Base-by-base conservation (phyloP, 2,888 invertebrate species). In the Diarsia brunnea region DNA sequence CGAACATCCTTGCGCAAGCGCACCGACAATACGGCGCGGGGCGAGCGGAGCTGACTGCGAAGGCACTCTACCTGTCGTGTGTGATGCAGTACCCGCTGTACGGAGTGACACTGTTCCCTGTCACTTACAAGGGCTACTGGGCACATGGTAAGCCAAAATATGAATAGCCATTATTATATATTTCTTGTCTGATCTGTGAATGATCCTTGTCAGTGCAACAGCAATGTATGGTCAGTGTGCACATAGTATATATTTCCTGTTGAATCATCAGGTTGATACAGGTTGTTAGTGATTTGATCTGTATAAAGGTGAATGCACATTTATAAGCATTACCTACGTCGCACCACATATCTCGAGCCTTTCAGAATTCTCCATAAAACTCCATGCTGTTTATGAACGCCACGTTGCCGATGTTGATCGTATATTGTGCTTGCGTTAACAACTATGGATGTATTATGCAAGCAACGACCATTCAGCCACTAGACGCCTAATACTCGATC, bases 11-110 rank as follows among this genome's bases (percentile, higher is more conserved):
- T 67, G 98, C 98, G 2, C 98, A 98, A 95, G 98, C 98, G 5
- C 99, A 99, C 92, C 97, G 98, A 16, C 98, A 98, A 91, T 99
- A 99, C 92, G 99, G 99, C 71, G 98, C 98, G n/a, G 98, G 99
- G 0, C 98, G 99, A 74, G 98, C 98, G 1, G 99, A 99, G 91
- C 95, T 99, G 63, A 98, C 99, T 0, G 98, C 99, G 27, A 99
- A 99, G 95, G 99, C 99, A 38, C 96, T 99, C 84, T 99, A 99
- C 94, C 95, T 99, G 81, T 98, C 99, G 0, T 99, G 99, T 91
- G 99, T 99, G 10, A 99, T 99, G 98, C 99, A 99, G 94, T 99
- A 99, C 93, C 99, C 99, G 0, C 97, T 99, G 1, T 99, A 98
- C 86, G 99, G 99, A 11, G 98, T 98, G 77, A 98, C 98, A 0